Percentiles rank a stretch among this genome's conserved stretches.
Conservation (phyloP, 2,888 invertebrate genomes). For the Drosophila glabriapex region DNA sequence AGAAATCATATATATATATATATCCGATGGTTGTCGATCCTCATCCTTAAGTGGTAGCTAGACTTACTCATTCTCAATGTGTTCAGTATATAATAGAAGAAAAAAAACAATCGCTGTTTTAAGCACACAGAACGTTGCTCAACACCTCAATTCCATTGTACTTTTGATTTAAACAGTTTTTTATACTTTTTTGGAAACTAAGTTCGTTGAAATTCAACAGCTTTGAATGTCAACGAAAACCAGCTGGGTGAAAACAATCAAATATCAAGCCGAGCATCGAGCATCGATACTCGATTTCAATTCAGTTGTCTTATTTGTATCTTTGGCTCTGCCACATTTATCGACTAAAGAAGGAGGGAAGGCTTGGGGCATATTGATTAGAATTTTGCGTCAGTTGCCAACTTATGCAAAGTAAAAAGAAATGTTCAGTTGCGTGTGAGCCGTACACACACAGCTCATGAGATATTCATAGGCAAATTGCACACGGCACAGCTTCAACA, state of each 20-base stretch:
- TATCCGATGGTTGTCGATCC: not conserved
- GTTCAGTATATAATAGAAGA: not conserved
- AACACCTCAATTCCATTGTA: not conserved
- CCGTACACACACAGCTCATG: slow-evolving; percentile 56
- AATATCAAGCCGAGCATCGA: slow-evolving; percentile 2
- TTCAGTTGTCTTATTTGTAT: not conserved
- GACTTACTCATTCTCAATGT: not conserved
- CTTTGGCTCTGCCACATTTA: slow-evolving; percentile 1
- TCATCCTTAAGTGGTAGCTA: not conserved
- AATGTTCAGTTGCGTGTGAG: slow-evolving; percentile 48
- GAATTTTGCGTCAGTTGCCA: slow-evolving; percentile 48
- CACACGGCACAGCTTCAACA: slow-evolving; percentile 6
- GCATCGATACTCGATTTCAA: not conserved
- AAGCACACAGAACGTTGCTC: not conserved
- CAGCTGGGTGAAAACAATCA: not conserved
- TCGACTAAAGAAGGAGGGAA: too few relatives aligned
- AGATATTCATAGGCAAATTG: slow-evolving; percentile 63
- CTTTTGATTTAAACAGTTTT: not conserved
- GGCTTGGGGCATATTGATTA: slow-evolving; percentile 57
- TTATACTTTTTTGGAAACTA: not conserved
- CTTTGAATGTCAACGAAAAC: not conserved
- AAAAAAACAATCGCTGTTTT: not conserved
- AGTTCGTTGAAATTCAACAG: not conserved
- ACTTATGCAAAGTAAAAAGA: slow-evolving; percentile 59
- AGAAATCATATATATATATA: not conserved